A percentile compares a stretch with the other conserved stretches of the same genome.
Conservation (phyloP, 2,797 vertebrate species). For the Hippocampus kuda region DNA sequence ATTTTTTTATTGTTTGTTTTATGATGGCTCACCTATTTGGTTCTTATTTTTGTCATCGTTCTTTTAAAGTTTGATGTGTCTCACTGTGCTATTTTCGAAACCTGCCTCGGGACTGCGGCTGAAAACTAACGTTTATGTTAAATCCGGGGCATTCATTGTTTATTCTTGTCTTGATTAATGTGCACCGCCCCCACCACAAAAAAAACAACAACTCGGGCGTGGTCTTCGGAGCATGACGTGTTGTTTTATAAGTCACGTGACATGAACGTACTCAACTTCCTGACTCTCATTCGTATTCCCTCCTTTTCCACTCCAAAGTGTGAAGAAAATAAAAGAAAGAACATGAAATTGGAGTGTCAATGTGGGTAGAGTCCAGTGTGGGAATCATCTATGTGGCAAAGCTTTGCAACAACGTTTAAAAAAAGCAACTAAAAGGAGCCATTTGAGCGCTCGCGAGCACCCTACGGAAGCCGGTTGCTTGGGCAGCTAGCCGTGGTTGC, state of each 20-base stretch:
- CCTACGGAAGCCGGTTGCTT: conserved; percentile 7
- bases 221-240: not conserved
- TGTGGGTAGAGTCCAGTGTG: not conserved
- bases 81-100: no score
- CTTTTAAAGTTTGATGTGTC: no score
- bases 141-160: no score
- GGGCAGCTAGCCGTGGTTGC: not conserved
- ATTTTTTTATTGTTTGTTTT: no score
- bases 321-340: no score
- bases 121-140: no score
- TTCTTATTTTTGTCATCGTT: not conserved
- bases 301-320: no score
- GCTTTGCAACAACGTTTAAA: not conserved
- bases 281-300: not conserved
- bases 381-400: not conserved
- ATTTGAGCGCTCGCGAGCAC: not conserved
- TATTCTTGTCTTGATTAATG: no score
- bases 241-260: not conserved
- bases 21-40: no score
- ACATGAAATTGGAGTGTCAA: not conserved
- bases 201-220: not conserved
- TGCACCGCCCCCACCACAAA: no score
- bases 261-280: not conserved
- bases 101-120: no score
- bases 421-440: not conserved